phyloP scores from a whole-genome alignment of 2,113 vertebrate genomes.

The Microtus oregoni region DNA sequence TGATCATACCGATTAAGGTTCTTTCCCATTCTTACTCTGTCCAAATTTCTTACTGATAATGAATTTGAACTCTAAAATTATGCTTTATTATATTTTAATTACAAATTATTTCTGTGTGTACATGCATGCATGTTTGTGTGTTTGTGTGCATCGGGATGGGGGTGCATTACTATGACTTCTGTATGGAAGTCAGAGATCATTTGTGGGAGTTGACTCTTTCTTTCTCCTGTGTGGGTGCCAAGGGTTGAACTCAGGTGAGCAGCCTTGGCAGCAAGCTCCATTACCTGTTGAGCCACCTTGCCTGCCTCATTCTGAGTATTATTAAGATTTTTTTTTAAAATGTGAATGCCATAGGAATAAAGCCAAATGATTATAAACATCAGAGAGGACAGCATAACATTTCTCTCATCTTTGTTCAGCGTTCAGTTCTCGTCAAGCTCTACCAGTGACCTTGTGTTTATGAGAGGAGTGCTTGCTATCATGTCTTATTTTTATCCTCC shows the following conservation, averaged over 20 bases:
- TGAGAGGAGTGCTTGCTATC: background rate
- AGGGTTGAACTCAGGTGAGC: background rate
- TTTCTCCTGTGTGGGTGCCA: background rate
- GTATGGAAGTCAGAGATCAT: background rate
- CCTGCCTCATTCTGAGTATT: background rate
- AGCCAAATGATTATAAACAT: conserved; percentile 2
- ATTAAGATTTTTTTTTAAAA: background rate
- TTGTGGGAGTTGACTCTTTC: background rate
- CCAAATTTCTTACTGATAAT: background rate
- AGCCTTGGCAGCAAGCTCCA: too few relatives aligned
- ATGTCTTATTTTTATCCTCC: background rate
- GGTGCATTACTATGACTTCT: background rate
- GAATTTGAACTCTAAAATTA: conserved; percentile 51
- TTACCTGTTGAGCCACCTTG: background rate
- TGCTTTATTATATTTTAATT: background rate
- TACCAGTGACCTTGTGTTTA: background rate
- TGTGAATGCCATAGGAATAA: conserved; percentile 39
- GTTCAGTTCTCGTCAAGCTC: background rate
- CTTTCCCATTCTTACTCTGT: background rate
- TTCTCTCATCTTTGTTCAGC: conserved; percentile 29
- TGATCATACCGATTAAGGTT: too few relatives aligned
- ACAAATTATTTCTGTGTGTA: background rate
- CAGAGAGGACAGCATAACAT: conserved; percentile 4
- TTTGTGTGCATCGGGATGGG: background rate
- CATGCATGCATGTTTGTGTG: background rate